Base-by-base conservation (phyloP, 2,113 vertebrate genomes). In the Pongo abelii region DNA sequence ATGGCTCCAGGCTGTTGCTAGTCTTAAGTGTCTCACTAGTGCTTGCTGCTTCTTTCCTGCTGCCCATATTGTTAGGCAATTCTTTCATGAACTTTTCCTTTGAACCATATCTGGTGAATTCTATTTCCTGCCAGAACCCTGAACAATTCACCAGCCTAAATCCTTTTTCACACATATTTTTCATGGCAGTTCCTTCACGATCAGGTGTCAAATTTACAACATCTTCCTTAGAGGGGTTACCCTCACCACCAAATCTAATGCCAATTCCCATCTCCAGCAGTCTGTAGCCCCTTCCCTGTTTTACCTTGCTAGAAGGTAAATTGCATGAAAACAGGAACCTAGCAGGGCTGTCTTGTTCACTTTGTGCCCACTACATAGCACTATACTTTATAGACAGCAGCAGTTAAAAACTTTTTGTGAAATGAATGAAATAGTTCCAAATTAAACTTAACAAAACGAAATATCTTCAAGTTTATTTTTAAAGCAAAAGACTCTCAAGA, bases 401-500 rank as follows among this genome's bases (percentile, higher is more conserved):
- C 35, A 30, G 22, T 75, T 48, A 50, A 84, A 61, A 50, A 43
- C 4, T 13, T 77, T 57, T 14, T 32, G 35, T 67, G 32, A 77
- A 88, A 61, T 83, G 43, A 93, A 50, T 30, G 40, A 84, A n/a
- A 27, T 20, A 35, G 55, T 74, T 81, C 32, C 88, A 87, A 91
- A 77, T 40, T 38, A 22, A 86, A 81, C 38, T 43, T 70, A 40
- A 43, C 8, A 85, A 61, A 48, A 84, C 30, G 11, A 40, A 79
- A 61, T 43, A 78, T 17, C 59, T 59, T 69, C 23, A 61, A 9
- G 32, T 83, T 80, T 30, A 57, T 52, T 94, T 89, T 86, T 27
- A 93, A 93, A 95, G 55, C 46, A 85, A 46, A 57, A 81, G 23
- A 84, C 43, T 84, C 84, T 30, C 43, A 92, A 86, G 59, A 90